A percentile compares a stretch with the other conserved stretches of the same genome.
phyloP scores from a whole-genome alignment of 2,113 vertebrate genomes.

The Suricata suricatta region DNA sequence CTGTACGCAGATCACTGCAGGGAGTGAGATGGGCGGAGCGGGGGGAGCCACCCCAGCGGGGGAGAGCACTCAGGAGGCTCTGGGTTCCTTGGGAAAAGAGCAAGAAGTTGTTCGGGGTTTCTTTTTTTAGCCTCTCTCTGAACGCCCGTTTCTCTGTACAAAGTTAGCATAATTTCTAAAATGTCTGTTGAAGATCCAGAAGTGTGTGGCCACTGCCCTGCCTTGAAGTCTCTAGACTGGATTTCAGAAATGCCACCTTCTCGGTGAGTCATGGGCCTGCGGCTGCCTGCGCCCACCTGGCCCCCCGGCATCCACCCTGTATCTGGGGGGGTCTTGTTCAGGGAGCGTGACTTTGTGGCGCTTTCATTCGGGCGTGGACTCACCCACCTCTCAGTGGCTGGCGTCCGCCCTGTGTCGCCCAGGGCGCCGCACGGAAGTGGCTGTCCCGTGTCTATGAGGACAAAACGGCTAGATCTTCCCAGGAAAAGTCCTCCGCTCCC shows the following conservation, averaged over 20 bases:
- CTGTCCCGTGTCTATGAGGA: background rate
- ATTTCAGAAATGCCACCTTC: background rate
- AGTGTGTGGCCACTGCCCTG: background rate
- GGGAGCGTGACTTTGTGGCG: background rate
- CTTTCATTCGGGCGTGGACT: background rate
- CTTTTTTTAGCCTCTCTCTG: background rate
- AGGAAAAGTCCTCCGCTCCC: background rate
- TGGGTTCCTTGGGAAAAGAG: background rate
- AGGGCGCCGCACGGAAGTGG: background rate
- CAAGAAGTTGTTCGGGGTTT: background rate
- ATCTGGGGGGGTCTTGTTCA: accelerated
- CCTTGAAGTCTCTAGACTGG: background rate
- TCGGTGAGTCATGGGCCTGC: background rate
- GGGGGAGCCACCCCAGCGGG: accelerated
- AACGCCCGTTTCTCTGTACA: background rate
- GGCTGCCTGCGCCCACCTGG: too few species aligned
- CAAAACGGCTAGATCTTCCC: background rate
- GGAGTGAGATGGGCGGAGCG: background rate
- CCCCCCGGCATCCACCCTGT: too few species aligned
- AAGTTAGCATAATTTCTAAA: background rate
- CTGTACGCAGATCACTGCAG: background rate
- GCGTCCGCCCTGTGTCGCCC: accelerated
- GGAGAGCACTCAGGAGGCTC: background rate
- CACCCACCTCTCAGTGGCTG: background rate
- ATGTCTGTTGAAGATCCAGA: background rate